phyloP scores from a whole-genome alignment of 2,888 invertebrate species.

The Amphipyra berbera region DNA sequence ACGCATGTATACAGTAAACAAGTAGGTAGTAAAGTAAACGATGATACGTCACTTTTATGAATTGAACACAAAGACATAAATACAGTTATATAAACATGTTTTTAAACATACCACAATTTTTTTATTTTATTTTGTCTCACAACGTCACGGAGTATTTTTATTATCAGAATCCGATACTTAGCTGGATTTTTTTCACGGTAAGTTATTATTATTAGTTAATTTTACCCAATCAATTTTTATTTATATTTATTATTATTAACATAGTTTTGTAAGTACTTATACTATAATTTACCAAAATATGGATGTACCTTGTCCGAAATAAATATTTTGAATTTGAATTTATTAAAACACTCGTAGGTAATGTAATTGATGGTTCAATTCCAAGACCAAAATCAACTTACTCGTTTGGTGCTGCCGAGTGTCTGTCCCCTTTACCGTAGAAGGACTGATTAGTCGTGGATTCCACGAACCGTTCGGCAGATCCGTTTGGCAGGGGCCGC shows the following conservation, averaged over 20 bases:
- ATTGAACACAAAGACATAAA: constrained; percentile 32
- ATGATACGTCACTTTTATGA: constrained; percentile 17
- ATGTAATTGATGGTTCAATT: constrained; percentile 2
- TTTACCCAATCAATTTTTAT: too few relatives aligned
- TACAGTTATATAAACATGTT: constrained; percentile 29
- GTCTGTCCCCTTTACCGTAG: constrained; percentile 85
- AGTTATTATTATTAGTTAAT: too few relatives aligned
- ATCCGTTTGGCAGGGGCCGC: constrained; percentile 74
- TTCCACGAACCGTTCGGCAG: constrained; percentile 59
- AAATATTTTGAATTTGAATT: too few relatives aligned
- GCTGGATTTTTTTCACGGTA: constrained; percentile 8
- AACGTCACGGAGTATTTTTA: constrained; percentile 32
- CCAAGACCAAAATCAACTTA: constrained; percentile 70
- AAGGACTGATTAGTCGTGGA: constrained; percentile 74
- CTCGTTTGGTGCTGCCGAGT: constrained; percentile 86
- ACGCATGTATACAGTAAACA: constrained; percentile 20
- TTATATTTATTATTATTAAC: too few relatives aligned
- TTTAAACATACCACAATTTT: constrained; percentile 7
- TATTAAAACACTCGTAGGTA: not conserved
- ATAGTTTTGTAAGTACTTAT: too few relatives aligned
- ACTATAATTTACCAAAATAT: too few relatives aligned
- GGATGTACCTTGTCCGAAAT: too few relatives aligned
- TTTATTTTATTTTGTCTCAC: constrained; percentile 12
- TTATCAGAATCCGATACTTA: constrained; percentile 39
- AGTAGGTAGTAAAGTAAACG: constrained; percentile 12